Evolutionary conservation across 2,113 vertebrate genomes (phyloP).

Genomic region (Xenopus laevis): DNA sequence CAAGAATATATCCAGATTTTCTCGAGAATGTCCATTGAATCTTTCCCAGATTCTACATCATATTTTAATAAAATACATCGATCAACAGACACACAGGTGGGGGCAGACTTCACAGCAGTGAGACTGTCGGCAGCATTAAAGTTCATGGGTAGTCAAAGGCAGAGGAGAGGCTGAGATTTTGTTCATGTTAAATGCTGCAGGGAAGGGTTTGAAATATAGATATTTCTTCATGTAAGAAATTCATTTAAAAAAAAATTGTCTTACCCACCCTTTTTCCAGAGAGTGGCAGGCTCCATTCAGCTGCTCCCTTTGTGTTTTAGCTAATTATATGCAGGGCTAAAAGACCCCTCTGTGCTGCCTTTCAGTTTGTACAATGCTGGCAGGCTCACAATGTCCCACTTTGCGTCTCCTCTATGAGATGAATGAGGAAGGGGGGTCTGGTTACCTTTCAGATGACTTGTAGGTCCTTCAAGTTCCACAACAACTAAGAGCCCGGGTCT

Average conservation of each 20-base stretch:
- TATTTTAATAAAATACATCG: constrained; percentile 69
- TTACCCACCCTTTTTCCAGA: constrained; percentile 97
- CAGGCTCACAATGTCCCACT: constrained; percentile 98
- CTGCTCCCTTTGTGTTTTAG: constrained; percentile 90
- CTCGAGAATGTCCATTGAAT: constrained; percentile 98
- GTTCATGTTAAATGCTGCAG: constrained; percentile 80
- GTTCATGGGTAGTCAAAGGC: constrained; percentile 72
- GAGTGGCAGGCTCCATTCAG: constrained; percentile 98
- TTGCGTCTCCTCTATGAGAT: constrained; percentile 79
- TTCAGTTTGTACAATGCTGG: constrained; percentile 91
- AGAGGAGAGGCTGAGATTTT: constrained; percentile 68
- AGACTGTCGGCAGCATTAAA: constrained; percentile 69
- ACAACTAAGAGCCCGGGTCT: constrained; percentile 74
- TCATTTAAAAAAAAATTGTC: constrained; percentile 90
- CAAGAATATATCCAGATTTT: constrained; percentile 93
- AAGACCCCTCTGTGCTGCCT: constrained; percentile 95
- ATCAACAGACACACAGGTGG: constrained; percentile 49
- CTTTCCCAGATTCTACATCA: constrained; percentile 80
- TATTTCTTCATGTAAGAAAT: constrained; percentile 76
- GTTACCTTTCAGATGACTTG: constrained; percentile 86
- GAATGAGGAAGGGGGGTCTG: constrained; percentile 77
- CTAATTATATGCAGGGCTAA: constrained; percentile 98
- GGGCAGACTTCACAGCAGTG: constrained; percentile 59
- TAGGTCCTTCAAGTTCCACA: constrained; percentile 93
- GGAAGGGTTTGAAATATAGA: constrained; percentile 54